Percentiles rank a stretch among this genome's conserved stretches.
These are phyloP conservation scores for Chelon labrosus DNA, from an alignment of 2,797 vertebrate species.

Conservation along the genomic window DNA sequence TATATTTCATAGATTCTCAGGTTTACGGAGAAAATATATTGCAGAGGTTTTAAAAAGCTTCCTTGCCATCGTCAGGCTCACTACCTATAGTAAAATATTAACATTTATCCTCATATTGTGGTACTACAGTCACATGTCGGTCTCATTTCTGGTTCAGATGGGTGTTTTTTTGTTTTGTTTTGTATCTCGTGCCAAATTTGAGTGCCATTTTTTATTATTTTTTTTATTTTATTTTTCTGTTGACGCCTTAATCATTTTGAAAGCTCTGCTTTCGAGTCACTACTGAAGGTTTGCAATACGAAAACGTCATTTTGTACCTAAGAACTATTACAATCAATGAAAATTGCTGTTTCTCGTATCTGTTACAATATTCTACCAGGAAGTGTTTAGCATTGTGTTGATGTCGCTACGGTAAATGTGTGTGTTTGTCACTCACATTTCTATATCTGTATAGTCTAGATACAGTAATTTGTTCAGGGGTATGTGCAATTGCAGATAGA, in stretches of 20 bases:
- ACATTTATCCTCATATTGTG: constrained; percentile 27
- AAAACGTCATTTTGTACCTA: constrained; percentile 66
- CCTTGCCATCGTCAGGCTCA: constrained; percentile 54
- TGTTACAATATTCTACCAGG: constrained; percentile 57
- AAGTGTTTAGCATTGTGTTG: constrained; percentile 66
- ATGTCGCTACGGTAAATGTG: constrained; percentile 53
- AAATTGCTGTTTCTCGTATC: constrained; percentile 58
- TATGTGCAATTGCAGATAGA: constrained; percentile 80
- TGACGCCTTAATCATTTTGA: constrained; percentile 25
- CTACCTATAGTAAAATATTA: constrained; percentile 37
- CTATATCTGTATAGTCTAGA: constrained; percentile 62
- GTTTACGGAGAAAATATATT: constrained; percentile 74
- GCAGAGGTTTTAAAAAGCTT: constrained; percentile 67
- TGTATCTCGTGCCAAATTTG: constrained; percentile 77
- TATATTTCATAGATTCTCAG: constrained; percentile 76
- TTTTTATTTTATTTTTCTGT: constrained; percentile 38
- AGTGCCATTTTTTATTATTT: constrained; percentile 65
- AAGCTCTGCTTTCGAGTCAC: constrained; percentile 46
- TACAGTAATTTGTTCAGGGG: constrained; percentile 71
- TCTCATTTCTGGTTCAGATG: constrained; percentile 35
- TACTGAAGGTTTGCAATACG: constrained; percentile 67
- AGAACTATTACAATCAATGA: constrained; percentile 66
- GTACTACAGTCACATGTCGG: constrained; percentile 29
- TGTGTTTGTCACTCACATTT: constrained; percentile 69
- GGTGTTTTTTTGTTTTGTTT: constrained; percentile 51